Evolutionary conservation across 2,888 invertebrate species (phyloP).

Genomic region (Chymomyza procnemis): DNA sequence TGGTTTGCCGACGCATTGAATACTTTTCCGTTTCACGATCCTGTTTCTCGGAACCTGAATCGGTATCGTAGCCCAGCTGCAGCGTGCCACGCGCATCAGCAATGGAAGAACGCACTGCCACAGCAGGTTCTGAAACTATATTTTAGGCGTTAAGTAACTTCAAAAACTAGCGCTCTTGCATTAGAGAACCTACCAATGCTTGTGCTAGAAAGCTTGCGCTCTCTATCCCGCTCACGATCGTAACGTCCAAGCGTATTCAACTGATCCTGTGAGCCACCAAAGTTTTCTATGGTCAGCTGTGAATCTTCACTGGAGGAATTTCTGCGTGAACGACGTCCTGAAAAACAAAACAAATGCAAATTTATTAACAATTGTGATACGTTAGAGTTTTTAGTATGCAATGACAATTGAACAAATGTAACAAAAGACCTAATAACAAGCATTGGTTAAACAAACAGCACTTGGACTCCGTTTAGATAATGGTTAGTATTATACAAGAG

Average conservation of each 20-base stretch:
- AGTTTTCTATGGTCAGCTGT: slow-evolving; percentile 94
- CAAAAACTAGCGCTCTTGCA: neutral
- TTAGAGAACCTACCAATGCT: slow-evolving; percentile 68
- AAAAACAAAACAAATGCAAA: slow-evolving; percentile 25
- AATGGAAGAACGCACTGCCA: slow-evolving; percentile 85
- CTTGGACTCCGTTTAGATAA: neutral
- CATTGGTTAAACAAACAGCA: neutral
- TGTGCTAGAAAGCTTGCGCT: slow-evolving; percentile 79
- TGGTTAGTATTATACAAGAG: neutral
- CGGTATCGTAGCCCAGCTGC: slow-evolving; percentile 84
- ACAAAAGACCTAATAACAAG: neutral
- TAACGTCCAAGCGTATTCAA: slow-evolving; percentile 90
- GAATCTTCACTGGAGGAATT: slow-evolving; percentile 92
- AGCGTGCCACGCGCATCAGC: slow-evolving; percentile 87
- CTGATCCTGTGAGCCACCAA: slow-evolving; percentile 94
- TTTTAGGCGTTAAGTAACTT: neutral
- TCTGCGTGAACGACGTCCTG: slow-evolving; percentile 88
- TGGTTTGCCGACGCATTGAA: slow-evolving; percentile 82
- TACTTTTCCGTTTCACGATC: slow-evolving; percentile 82
- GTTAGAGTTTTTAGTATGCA: neutral
- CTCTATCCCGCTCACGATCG: slow-evolving; percentile 80
- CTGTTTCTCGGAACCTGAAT: slow-evolving; percentile 82
- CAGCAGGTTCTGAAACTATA: slow-evolving; percentile 81
- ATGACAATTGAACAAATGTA: neutral
- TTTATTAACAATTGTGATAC: neutral